These are phyloP conservation scores for Helogale parvula DNA, from an alignment of 2,113 vertebrate genomes.

Conservation along the genomic window DNA sequence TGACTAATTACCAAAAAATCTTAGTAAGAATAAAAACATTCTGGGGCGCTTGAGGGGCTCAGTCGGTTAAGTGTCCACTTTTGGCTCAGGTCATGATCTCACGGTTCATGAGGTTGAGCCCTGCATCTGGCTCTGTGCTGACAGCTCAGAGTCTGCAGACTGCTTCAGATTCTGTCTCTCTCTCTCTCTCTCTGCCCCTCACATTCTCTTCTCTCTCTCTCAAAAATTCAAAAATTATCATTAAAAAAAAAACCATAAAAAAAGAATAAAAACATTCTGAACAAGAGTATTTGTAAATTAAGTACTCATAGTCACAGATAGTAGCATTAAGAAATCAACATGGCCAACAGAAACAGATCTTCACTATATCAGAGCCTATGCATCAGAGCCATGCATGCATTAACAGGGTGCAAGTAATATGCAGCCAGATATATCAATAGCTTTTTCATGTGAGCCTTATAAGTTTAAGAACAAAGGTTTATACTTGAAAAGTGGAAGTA, in stretches of 20 bases:
- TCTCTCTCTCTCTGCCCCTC: too few species aligned
- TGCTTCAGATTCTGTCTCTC: too few species aligned
- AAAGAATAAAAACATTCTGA: neutral
- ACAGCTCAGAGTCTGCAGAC: too few species aligned
- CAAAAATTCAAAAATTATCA: too few species aligned
- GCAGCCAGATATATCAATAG: neutral
- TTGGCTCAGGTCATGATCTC: too few species aligned
- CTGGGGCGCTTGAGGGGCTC: neutral
- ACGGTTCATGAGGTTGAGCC: too few species aligned
- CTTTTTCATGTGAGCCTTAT: neutral
- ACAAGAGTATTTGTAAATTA: neutral
- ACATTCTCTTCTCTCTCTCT: too few species aligned
- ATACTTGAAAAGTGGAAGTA: conserved; percentile 3
- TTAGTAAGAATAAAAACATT: conserved; percentile 12
- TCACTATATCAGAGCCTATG: neutral
- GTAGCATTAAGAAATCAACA: neutral
- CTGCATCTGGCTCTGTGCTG: too few species aligned
- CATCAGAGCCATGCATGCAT: neutral
- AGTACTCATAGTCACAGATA: neutral
- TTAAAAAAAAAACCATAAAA: too few species aligned
- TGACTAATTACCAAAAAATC: neutral
- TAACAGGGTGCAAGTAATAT: neutral
- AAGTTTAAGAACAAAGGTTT: conserved; percentile 1
- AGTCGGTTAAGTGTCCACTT: too few species aligned
- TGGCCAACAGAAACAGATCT: neutral